Evolutionary conservation across 2,888 invertebrate species (phyloP).

Genomic region (Cheilosia grossa): DNA sequence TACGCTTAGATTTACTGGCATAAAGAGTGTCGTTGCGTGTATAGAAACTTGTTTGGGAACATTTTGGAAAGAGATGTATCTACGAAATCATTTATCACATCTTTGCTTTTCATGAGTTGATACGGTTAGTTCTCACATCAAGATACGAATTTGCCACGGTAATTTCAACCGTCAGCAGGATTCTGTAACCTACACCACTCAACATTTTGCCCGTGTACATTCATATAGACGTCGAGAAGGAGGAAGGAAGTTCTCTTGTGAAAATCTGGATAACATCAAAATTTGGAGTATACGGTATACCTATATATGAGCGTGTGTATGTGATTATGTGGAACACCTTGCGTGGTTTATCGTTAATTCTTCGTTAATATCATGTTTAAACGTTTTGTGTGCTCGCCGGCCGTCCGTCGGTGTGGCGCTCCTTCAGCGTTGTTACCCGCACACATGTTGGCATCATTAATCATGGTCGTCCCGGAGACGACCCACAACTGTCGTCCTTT

Average conservation of each 20-base stretch:
- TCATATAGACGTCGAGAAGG: neutral
- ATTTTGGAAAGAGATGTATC: slow-evolving; percentile 67
- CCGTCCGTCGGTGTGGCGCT: slow-evolving; percentile 37
- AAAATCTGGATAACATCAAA: slow-evolving; percentile 61
- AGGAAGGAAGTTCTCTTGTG: slow-evolving; percentile 47
- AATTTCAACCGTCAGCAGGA: slow-evolving; percentile 66
- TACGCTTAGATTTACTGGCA: slow-evolving; percentile 37
- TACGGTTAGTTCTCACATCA: slow-evolving; percentile 34
- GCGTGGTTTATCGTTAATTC: slow-evolving; percentile 73
- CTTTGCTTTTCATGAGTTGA: slow-evolving; percentile 54
- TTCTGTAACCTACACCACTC: slow-evolving; percentile 16
- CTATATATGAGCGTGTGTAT: slow-evolving; percentile 26
- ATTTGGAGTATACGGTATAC: slow-evolving; percentile 21
- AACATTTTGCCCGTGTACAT: neutral
- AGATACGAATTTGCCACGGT: slow-evolving; percentile 59
- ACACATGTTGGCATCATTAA: slow-evolving; percentile 83
- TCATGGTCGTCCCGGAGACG: slow-evolving; percentile 81
- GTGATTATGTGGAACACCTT: slow-evolving; percentile 65
- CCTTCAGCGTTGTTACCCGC: slow-evolving; percentile 75
- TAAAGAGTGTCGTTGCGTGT: slow-evolving; percentile 71
- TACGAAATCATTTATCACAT: slow-evolving; percentile 64
- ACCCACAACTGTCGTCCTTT: slow-evolving; percentile 77
- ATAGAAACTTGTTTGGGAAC: slow-evolving; percentile 49
- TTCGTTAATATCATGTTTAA: slow-evolving; percentile 72
- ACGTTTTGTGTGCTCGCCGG: slow-evolving; percentile 49